phyloP scores from a whole-genome alignment of 2,888 invertebrate genomes.

The Anoplius nigerrimus region DNA sequence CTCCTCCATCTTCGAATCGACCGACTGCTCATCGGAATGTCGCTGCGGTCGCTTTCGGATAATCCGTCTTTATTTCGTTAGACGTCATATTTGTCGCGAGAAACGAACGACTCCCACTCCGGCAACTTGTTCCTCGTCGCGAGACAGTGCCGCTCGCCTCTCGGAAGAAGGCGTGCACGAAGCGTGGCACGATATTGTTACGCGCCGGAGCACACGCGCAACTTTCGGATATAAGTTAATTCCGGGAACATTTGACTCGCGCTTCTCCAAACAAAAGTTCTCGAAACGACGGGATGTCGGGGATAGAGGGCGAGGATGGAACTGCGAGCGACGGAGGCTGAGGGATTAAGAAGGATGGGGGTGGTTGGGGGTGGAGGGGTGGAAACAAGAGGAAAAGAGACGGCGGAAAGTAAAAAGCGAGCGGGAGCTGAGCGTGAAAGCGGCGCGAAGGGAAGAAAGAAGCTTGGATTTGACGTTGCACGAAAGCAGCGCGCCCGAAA shows the following conservation, averaged over 20 bases:
- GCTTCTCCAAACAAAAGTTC: constrained; percentile 54
- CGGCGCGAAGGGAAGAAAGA: constrained; percentile 3
- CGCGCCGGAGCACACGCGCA: constrained; percentile 7
- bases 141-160: too few species aligned
- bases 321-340: too few species aligned
- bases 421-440: background rate
- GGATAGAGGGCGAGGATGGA: constrained; percentile 14
- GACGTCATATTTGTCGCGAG: too few species aligned
- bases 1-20: too few species aligned
- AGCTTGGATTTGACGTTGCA: constrained; percentile 10
- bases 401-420: constrained; percentile 2
- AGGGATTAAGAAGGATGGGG: too few species aligned
- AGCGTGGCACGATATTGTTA: background rate
- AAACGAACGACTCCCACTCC: too few species aligned
- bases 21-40: too few species aligned
- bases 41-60: too few species aligned
- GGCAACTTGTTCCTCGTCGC: too few species aligned
- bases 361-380: constrained; percentile 16
- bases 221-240: constrained; percentile 59
- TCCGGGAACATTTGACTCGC: constrained; percentile 46
- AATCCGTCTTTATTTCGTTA: too few species aligned
- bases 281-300: constrained; percentile 10
- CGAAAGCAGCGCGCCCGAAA: constrained; percentile 40
- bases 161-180: too few species aligned
- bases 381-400: too few species aligned